These are phyloP conservation scores for Polia nebulosa DNA, from an alignment of 2,888 invertebrate species.

Conservation along the genomic window DNA sequence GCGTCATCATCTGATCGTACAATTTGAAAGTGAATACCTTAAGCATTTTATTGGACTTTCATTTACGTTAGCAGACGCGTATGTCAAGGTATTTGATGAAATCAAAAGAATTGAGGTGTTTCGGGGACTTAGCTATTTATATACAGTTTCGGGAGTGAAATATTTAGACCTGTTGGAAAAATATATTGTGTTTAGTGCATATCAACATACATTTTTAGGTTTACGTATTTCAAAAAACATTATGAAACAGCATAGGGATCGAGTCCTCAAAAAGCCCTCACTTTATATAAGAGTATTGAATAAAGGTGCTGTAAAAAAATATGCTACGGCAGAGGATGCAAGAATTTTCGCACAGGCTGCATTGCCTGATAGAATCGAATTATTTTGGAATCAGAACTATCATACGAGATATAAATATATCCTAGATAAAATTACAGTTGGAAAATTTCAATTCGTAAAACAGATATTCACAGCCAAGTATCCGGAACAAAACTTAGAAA, in stretches of 20 bases:
- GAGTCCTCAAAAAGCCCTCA: conserved; percentile 70
- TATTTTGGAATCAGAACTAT: conserved; percentile 74
- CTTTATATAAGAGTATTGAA: conserved; percentile 72
- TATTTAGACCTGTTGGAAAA: conserved; percentile 78
- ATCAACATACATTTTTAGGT: conserved; percentile 59
- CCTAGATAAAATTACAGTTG: conserved; percentile 72
- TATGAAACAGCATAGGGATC: conserved; percentile 75
- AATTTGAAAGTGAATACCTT: conserved; percentile 36
- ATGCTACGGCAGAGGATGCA: conserved; percentile 71
- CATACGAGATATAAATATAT: conserved; percentile 68
- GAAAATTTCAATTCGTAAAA: conserved; percentile 72
- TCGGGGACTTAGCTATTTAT: conserved; percentile 58
- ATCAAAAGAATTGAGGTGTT: conserved; percentile 31
- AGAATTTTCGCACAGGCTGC: conserved; percentile 69
- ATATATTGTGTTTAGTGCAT: conserved; percentile 25
- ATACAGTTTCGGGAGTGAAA: conserved; percentile 66
- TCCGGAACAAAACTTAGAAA: conserved; percentile 74
- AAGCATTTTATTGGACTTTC: conserved; percentile 72
- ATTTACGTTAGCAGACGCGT: conserved; percentile 69
- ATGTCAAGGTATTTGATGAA: conserved; percentile 36
- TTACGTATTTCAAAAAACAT: conserved; percentile 72
- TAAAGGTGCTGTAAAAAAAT: conserved; percentile 65
- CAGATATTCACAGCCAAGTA: conserved; percentile 73
- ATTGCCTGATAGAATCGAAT: conserved; percentile 63
- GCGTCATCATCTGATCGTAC: not conserved